Base-by-base conservation (phyloP, 35 echinoderm and acorn worm species). In the Acanthaster planci region DNA sequence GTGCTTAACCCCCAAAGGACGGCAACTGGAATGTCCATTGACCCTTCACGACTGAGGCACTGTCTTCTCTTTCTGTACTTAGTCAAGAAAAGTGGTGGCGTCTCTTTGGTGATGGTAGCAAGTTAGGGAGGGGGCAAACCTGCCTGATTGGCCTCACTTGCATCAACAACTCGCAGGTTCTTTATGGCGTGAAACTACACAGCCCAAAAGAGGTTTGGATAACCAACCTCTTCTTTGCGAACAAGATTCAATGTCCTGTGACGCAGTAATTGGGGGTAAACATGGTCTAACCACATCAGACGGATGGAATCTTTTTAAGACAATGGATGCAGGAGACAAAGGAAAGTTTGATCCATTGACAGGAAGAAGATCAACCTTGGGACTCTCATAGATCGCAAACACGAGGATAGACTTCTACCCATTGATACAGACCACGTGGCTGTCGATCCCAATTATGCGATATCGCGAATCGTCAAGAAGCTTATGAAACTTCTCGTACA, bases 381-480 rank as follows among this genome's bases (percentile, higher is more conserved):
- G 59, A 16, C 47, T 57, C 4, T 23, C n/a, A 80, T 88, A 40
- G 38, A 80, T 31, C 44, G 86, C 8, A 52, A 80, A 52, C 77
- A 81, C 37, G 23, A 14, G 21, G 86, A 88, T 5, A 53, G 31
- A 55, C 54, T 88, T 8, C 38, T 88, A 34, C 26, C 30, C 0
- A 58, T 88, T 55, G 22, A 42, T 38, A 18, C 81, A 37, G 52
- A 88, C 17, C 77, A 88, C 29, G 55, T 88, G 37, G 78, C 38
- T n/a, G 77, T 88, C 22, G 76, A 80, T 40, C 76, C 53, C 26
- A 80, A 81, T 36, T 78, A 81, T 37, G 76, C 50, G 16, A 81
- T 88, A 1, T 56, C 50, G 2, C 39, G 86, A 80, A 81, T 88
- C 29, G 52, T 55, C 22, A 56, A 88, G 55, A 88, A 88, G 39